Percentiles rank a stretch among this genome's conserved stretches.
phyloP scores from a whole-genome alignment of 2,113 vertebrate species.

The Megatriorchis doriae region DNA sequence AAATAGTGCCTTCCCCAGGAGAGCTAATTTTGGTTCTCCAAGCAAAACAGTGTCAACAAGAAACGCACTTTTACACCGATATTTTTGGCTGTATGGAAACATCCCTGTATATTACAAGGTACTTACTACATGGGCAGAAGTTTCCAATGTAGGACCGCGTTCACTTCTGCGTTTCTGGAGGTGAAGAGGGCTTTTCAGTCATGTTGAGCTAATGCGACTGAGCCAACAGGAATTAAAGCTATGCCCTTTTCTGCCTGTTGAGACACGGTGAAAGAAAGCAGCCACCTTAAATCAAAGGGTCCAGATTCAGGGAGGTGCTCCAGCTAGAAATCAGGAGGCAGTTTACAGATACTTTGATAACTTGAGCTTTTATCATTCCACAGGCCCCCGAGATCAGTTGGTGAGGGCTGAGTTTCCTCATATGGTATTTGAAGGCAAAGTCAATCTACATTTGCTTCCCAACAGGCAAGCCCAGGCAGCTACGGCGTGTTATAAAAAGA shows the following conservation, averaged over 20 bases:
- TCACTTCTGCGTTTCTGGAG: not conserved
- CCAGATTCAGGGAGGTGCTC: slow-evolving; percentile 25
- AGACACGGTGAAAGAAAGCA: slow-evolving; percentile 53
- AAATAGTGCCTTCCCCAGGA: not conserved
- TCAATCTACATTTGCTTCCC: slow-evolving; percentile 49
- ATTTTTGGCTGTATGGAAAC: not conserved
- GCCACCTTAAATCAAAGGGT: slow-evolving; percentile 49
- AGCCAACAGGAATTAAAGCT: slow-evolving; percentile 44
- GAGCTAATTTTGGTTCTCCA: not conserved
- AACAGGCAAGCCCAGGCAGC: slow-evolving; percentile 56
- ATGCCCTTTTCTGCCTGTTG: slow-evolving; percentile 37
- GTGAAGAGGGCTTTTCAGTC: not conserved
- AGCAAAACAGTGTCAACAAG: not conserved
- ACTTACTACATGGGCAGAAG: not conserved
- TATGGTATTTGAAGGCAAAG: slow-evolving; percentile 36
- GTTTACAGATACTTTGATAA: slow-evolving; percentile 43
- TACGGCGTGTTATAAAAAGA: not conserved
- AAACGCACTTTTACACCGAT: not conserved
- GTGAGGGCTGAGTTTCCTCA: slow-evolving; percentile 24
- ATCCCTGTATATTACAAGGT: not conserved
- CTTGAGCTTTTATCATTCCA: slow-evolving; percentile 35
- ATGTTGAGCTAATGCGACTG: not conserved
- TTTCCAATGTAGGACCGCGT: not conserved
- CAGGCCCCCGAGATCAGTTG: slow-evolving; percentile 15
- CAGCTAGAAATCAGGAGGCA: slow-evolving; percentile 38